These are phyloP conservation scores for Trilocha varians DNA, from an alignment of 2,888 invertebrate genomes.

Conservation along the genomic window DNA sequence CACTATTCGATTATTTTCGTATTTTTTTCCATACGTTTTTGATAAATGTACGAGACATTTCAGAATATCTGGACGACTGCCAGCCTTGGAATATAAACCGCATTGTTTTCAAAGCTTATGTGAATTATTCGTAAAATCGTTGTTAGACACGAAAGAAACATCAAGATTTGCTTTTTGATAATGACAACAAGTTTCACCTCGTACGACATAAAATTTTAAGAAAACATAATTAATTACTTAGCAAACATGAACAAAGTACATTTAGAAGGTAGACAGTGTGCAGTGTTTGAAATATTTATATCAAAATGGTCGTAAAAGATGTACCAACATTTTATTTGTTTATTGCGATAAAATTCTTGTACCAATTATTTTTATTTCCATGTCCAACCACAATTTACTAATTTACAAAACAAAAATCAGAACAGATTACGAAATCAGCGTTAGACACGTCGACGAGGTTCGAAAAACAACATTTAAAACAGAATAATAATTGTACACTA, in stretches of 20 bases:
- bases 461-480: no score
- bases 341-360: no score
- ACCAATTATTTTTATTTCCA: no score
- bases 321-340: no score
- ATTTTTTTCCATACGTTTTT: not conserved
- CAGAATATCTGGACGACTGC: conserved; percentile 1
- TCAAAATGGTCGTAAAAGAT: no score
- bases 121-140: not conserved
- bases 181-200: not conserved
- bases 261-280: not conserved
- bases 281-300: no score
- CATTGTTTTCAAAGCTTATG: conserved; percentile 9
- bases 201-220: not conserved
- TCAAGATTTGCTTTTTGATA: not conserved
- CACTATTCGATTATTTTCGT: not conserved
- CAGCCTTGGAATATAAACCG: conserved; percentile 11
- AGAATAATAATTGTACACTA: no score
- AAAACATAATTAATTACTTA: not conserved
- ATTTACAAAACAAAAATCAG: no score
- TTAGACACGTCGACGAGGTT: no score
- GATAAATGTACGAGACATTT: not conserved
- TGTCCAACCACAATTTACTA: no score
- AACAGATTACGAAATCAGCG: no score
- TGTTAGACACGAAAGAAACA: not conserved
- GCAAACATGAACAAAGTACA: not conserved